These are phyloP conservation scores for Spinibarbus caldwelli DNA, from an alignment of 2,797 vertebrate species.

Conservation along the genomic window DNA sequence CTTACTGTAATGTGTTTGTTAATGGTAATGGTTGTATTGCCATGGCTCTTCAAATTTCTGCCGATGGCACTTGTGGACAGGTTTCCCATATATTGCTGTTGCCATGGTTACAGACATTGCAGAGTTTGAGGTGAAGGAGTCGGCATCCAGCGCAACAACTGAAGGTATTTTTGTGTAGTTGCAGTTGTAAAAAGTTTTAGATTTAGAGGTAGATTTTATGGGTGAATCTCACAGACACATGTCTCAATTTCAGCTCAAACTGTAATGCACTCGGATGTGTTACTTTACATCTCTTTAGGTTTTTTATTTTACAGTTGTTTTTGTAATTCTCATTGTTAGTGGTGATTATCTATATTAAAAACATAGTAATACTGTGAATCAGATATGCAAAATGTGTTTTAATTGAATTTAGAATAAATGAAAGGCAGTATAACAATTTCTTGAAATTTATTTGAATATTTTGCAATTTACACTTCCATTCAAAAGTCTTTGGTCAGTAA, in stretches of 20 bases:
- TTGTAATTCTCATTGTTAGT: background rate
- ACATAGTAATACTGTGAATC: background rate
- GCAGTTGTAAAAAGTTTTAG: background rate
- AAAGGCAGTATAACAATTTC: background rate
- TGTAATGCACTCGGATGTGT: too few relatives aligned
- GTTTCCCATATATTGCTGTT: constrained; percentile 38
- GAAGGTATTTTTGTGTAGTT: constrained; percentile 41
- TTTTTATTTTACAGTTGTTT: background rate
- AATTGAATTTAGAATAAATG: background rate
- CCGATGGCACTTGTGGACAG: background rate
- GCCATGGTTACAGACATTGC: constrained; percentile 47
- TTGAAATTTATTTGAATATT: background rate
- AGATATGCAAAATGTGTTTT: background rate
- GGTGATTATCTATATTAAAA: background rate
- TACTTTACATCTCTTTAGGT: background rate
- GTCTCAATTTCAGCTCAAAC: background rate
- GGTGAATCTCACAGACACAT: background rate
- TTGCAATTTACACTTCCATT: background rate
- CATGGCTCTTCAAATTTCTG: constrained; percentile 20
- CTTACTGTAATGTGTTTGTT: background rate
- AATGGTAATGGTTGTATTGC: constrained; percentile 16
- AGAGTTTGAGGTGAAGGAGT: constrained; percentile 13
- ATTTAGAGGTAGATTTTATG: constrained; percentile 17
- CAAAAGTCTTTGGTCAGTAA: background rate
- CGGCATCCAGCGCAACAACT: constrained; percentile 20